Evolutionary conservation across 2,888 invertebrate genomes (phyloP), one percentile per base, ranked within the genome.

Genomic region (Drosophila colorata): DNA sequence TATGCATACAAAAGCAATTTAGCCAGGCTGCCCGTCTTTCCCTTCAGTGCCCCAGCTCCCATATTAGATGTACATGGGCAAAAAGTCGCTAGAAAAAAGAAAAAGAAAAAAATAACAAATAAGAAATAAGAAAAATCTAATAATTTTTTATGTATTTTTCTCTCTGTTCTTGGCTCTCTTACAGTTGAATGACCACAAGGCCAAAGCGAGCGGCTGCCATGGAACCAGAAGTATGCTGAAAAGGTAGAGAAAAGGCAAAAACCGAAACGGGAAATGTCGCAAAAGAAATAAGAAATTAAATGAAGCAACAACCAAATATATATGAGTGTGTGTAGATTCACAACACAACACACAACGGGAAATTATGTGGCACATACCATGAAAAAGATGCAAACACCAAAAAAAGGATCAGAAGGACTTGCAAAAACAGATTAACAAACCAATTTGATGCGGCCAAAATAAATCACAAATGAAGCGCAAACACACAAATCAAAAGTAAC

Each of bases 1-100:
- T 80, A 82, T 85, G 88, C 84, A 86, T 86, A 79, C 63, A 88
- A 83, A 88, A 87, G 82, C 87, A 80, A 87, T 88, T 87, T 84
- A 73, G 69, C 61, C 60, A 16, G 52, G 13, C 64, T 28, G 8
- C 55, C 33, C 58, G 9, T 5, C 31, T 48, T 18, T 1, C 37
- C 14, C 18, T 23, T 31, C 11, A 31, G 31, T 9, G 4, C 14
- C 11, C 5, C 16, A 37, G 53, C 44, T 44, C 33, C 2, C 33
- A n/a, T 43, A 55, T n/a, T 46, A 52, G 37, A 67, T 57, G 46
- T 43, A 52, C 40, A 69, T 56, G 47, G 51, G 63, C 56, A 82
- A 72, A 67, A 69, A 75, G 31, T 64, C 55, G 56, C 47, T 53
- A 58, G 47, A 56, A 56, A 63, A 59, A 47, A 47, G 38, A 47